A percentile compares a stretch with the other conserved stretches of the same genome.
Evolutionary conservation across 2,113 vertebrate species (phyloP).

Genomic region (Oophaga pumilio): DNA sequence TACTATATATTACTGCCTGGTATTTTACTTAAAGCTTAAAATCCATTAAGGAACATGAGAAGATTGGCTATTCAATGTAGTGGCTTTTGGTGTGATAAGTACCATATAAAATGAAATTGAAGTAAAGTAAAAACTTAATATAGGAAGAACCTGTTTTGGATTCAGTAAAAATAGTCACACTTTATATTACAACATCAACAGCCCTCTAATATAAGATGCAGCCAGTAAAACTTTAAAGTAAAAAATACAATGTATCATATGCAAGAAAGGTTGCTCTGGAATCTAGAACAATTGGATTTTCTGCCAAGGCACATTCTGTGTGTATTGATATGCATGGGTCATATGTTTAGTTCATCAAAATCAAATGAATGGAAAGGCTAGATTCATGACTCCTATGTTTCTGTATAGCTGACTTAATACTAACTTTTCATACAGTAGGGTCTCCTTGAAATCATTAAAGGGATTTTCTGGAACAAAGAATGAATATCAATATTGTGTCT

Average conservation of each 20-base stretch:
- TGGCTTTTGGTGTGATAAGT: neutral
- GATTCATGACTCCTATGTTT: neutral
- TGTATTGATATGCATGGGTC: neutral
- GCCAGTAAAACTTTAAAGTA: slow-evolving; percentile 2
- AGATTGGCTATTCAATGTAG: neutral
- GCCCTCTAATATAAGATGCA: neutral
- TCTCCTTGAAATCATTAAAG: neutral
- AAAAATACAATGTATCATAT: slow-evolving; percentile 6
- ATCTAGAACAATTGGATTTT: neutral
- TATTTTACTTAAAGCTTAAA: neutral
- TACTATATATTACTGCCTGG: neutral
- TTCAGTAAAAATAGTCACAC: slow-evolving; percentile 21
- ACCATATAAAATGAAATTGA: slow-evolving; percentile 6
- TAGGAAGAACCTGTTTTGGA: slow-evolving; percentile 6
- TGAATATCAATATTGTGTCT: neutral
- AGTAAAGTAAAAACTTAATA: neutral
- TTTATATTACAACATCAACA: slow-evolving; percentile 21
- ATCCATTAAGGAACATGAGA: neutral
- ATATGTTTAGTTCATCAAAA: slow-evolving; percentile 22
- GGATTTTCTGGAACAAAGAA: neutral
- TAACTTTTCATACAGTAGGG: neutral
- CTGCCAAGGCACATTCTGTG: slow-evolving; percentile 15
- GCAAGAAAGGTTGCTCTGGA: neutral
- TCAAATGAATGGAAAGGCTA: neutral
- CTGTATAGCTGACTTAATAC: neutral